Conservation (phyloP, 37 sponge, comb jelly and placozoan genomes). For the Eunapius fragilis region DNA sequence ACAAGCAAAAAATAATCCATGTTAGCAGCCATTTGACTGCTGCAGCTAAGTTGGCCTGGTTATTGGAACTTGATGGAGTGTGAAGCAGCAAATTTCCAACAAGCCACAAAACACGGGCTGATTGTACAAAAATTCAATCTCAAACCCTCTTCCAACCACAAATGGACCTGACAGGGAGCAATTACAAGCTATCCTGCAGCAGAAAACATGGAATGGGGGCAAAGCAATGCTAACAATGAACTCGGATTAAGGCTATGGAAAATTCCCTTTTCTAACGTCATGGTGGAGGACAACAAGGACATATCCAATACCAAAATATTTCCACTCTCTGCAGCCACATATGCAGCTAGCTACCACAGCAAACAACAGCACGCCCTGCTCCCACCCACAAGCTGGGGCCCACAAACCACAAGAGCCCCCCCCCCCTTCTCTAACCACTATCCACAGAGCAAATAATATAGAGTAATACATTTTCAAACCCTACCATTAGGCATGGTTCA, state of each 20-base stretch:
- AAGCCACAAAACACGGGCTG: background rate
- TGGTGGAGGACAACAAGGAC: no score
- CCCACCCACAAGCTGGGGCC: no score
- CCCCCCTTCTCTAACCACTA: background rate
- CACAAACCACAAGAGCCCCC: background rate
- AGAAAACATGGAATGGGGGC: background rate
- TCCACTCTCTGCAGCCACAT: no score
- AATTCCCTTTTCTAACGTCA: no score
- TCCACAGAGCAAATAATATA: background rate
- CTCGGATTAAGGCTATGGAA: no score
- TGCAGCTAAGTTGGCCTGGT: background rate
- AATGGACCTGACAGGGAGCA: background rate
- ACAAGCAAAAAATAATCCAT: background rate
- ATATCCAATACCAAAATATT: no score
- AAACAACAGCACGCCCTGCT: no score
- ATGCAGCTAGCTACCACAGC: no score
- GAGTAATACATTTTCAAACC: no score
- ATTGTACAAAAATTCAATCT: background rate
- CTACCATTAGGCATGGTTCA: background rate
- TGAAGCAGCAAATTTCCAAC: background rate
- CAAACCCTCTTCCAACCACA: background rate
- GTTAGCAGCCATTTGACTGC: background rate
- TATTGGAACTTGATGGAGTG: background rate
- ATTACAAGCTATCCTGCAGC: background rate
- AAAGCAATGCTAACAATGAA: no score